Conservation (phyloP, 2,113 vertebrate species). For the Anseranas semipalmata region DNA sequence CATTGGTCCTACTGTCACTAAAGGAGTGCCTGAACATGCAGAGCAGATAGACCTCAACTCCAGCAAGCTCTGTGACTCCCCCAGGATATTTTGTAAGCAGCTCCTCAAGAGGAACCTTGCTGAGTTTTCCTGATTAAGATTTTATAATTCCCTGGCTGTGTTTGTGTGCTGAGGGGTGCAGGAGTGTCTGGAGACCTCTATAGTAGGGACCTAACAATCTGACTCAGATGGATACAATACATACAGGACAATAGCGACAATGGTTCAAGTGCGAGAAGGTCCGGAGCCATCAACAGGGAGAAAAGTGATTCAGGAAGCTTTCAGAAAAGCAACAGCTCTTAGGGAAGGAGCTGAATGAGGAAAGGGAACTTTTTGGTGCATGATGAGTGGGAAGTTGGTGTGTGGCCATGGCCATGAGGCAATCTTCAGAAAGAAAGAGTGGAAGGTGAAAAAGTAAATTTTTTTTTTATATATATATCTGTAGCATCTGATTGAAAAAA, state of each 20-base stretch:
- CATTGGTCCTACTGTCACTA: not conserved
- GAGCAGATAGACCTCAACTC: not conserved
- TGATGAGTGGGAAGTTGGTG: not conserved
- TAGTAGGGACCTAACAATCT: not conserved
- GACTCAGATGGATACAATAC: not conserved
- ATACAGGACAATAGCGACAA: not conserved
- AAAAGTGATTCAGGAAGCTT: constrained; percentile 19
- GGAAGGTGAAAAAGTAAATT: not conserved
- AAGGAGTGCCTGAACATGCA: not conserved
- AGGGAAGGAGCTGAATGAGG: not conserved
- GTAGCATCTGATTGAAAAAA: not conserved
- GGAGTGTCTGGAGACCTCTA: not conserved
- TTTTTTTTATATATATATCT: not conserved
- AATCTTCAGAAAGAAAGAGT: not conserved
- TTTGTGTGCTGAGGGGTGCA: not conserved
- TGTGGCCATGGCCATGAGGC: not conserved
- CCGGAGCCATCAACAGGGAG: not conserved
- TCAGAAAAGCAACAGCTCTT: constrained; percentile 31
- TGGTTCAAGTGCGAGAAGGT: constrained; percentile 13
- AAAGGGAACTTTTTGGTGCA: not conserved
- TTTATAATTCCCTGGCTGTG: constrained; percentile 14
- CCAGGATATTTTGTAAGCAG: not conserved
- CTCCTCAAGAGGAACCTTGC: not conserved
- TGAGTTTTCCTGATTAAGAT: constrained; percentile 30
- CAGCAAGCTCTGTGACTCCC: not conserved